Evolutionary conservation across 2,113 vertebrate species (phyloP), one percentile per base, ranked within the genome.

Genomic region (Anoplopoma fimbria): DNA sequence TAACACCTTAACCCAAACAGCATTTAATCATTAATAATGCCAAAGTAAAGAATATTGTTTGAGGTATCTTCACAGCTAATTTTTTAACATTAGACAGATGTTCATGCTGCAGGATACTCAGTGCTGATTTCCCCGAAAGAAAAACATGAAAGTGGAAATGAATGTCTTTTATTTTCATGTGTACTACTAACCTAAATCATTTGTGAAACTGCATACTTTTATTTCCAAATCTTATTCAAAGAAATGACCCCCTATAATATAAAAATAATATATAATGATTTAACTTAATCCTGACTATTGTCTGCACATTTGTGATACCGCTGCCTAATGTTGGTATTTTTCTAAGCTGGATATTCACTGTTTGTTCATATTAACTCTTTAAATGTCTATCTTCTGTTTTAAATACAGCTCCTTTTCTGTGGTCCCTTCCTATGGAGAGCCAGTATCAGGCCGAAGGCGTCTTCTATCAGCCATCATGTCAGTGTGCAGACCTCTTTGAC

Each of bases 381-480:
- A 81, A 71, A 75, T 85, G 80, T 84, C 70, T 63, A 31, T 81
- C 71, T 61, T 55, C 71, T 61, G 45, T 69, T 83, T 75, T 88
- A 85, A n/a, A 69, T 49, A 64, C 51, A 12, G 51, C 63, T 72
- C 38, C 49, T 69, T 69, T 71, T 2, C 40, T 69, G 29, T 75
- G 8, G 15, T 74, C 68, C 14, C 17, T 17, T 57, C 38, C 60
- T 85, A 47, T 51, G 64, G 57, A 33, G 29, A 79, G 74, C 63
- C 34, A 38, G 49, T 42, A 72, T 62, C 45, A 62, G 77, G 67
- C 73, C 75, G 93, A 55, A 79, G 85, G 85, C 87, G 85, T 90
- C 93, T 94, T 94, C 90, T 87, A 93, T 95, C 93, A 94, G 90
- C 82, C 90, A 94, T 93, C 91, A 68, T 91, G 91, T 95, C 92